Conservation (phyloP, 2,113 vertebrate genomes). For the Gadus chalcogrammus region DNA sequence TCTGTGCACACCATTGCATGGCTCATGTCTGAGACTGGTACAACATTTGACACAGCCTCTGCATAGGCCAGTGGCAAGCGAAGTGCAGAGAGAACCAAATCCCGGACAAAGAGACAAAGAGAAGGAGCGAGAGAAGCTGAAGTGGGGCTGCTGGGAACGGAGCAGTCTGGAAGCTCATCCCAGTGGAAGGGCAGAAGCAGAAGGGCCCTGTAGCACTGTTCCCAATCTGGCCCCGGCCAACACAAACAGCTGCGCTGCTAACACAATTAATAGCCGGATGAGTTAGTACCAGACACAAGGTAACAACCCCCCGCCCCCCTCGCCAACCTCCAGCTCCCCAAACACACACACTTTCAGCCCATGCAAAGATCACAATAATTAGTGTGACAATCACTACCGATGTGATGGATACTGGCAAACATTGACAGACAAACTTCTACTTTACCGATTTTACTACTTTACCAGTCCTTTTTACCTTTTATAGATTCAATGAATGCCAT, state of each 20-base stretch:
- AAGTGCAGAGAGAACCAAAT: not conserved
- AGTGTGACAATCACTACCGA: slow-evolving; percentile 10
- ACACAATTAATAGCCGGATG: slow-evolving; percentile 95
- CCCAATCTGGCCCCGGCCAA: slow-evolving; percentile 85
- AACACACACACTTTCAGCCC: slow-evolving; percentile 11
- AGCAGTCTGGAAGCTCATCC: slow-evolving; percentile 82
- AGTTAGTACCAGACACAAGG: slow-evolving; percentile 91
- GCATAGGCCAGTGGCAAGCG: too few species aligned
- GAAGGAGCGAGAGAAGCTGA: slow-evolving; percentile 31
- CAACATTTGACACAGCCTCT: too few species aligned
- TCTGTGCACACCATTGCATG: too few species aligned
- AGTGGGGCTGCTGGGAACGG: slow-evolving; percentile 76
- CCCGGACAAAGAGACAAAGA: slow-evolving; percentile 9
- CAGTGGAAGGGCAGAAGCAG: slow-evolving; percentile 86
- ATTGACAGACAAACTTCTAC: too few species aligned
- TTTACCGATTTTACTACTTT: too few species aligned
- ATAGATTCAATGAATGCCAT: too few species aligned
- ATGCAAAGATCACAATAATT: slow-evolving; percentile 1
- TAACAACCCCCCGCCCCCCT: slow-evolving; percentile 55
- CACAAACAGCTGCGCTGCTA: slow-evolving; percentile 90
- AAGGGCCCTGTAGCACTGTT: slow-evolving; percentile 88
- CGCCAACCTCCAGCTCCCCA: not conserved
- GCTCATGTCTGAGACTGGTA: too few species aligned
- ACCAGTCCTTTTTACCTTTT: too few species aligned
- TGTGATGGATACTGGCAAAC: too few species aligned